Evolutionary conservation across 2,113 vertebrate genomes (phyloP).

Genomic region (Caranx melampygus): DNA sequence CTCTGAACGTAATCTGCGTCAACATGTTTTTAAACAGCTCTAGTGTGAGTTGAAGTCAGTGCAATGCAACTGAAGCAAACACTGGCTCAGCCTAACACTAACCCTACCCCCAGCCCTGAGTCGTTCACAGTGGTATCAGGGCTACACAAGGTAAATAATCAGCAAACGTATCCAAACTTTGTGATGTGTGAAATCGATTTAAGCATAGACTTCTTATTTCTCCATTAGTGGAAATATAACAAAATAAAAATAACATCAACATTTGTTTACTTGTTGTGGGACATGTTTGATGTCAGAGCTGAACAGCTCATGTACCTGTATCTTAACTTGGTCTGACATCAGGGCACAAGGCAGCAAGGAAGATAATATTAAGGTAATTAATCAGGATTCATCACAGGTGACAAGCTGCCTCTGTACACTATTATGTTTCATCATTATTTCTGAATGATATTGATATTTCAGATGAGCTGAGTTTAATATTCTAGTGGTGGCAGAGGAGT

Average conservation of each 20-base stretch:
- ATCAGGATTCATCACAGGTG: conserved; percentile 6
- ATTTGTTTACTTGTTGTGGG: background rate
- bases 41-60: background rate
- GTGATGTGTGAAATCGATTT: background rate
- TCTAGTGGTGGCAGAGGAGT: conserved; percentile 19
- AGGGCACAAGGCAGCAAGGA: background rate
- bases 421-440: conserved; percentile 11
- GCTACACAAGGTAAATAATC: background rate
- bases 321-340: background rate
- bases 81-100: too few relatives aligned
- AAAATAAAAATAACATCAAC: background rate
- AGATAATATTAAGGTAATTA: background rate
- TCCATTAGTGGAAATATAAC: background rate
- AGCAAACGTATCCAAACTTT: background rate
- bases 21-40: background rate
- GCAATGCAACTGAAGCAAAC: background rate
- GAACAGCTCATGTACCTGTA: background rate
- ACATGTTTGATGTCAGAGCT: background rate
- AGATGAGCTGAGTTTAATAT: conserved; percentile 22
- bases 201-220: background rate
- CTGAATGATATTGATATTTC: conserved; percentile 10
- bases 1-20: background rate
- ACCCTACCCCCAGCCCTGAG: too few relatives aligned
- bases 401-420: background rate
- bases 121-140: background rate